Evolutionary conservation across 2,113 vertebrate species (phyloP).

Genomic region (Nipponia nippon): DNA sequence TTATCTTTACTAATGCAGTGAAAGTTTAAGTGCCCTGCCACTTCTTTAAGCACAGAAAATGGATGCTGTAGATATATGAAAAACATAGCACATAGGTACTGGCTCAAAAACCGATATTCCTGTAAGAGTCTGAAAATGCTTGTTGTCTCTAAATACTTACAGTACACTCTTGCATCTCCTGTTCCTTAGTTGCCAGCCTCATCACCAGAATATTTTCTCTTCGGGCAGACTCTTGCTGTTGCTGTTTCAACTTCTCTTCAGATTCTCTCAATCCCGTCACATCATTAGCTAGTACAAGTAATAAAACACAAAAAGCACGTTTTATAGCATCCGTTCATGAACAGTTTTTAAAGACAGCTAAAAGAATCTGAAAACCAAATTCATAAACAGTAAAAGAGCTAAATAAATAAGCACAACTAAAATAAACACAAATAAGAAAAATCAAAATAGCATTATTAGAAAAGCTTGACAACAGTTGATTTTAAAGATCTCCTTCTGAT

Average conservation of each 20-base stretch:
- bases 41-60: not conserved
- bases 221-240: conserved; percentile 98
- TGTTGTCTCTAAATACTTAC: conserved; percentile 76
- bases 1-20: not conserved
- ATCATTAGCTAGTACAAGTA: conserved; percentile 85
- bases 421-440: not conserved
- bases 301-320: not conserved
- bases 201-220: conserved; percentile 99
- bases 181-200: conserved; percentile 97
- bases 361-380: not conserved
- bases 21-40: not conserved
- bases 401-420: not conserved
- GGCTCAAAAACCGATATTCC: not conserved
- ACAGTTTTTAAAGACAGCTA: not conserved
- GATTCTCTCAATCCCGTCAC: conserved; percentile 95
- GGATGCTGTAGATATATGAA: not conserved
- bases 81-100: not conserved
- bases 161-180: conserved; percentile 99
- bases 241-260: conserved; percentile 97
- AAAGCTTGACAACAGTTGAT: not conserved
- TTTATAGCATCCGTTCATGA: not conserved
- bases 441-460: not conserved
- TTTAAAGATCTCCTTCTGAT: not conserved
- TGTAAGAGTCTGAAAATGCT: not conserved
- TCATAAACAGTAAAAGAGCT: not conserved